These are phyloP conservation scores for Heliornis fulica DNA, from an alignment of 2,113 vertebrate genomes.

Conservation along the genomic window DNA sequence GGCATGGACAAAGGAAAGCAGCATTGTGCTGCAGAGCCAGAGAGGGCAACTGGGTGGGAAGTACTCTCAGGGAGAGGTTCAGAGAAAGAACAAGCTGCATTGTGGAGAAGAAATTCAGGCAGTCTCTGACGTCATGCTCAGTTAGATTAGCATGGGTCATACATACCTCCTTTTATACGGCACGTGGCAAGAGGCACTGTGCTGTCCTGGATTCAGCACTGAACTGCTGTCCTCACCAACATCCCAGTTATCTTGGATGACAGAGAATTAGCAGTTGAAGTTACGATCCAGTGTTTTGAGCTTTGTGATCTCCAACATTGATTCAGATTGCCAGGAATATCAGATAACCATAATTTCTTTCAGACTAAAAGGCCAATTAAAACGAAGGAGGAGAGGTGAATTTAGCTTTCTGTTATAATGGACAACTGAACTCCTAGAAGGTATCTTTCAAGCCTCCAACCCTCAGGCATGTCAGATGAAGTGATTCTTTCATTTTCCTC, in stretches of 20 bases:
- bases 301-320: background rate
- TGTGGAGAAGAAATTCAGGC: background rate
- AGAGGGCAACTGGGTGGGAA: background rate
- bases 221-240: background rate
- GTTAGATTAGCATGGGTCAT: background rate
- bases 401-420: background rate
- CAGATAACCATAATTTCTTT: background rate
- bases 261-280: background rate
- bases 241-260: background rate
- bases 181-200: background rate
- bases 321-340: background rate
- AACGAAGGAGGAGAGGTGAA: background rate
- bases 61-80: background rate
- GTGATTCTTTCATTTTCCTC: background rate
- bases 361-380: background rate
- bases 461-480: background rate
- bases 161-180: background rate
- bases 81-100: background rate
- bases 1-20: background rate
- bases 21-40: background rate
- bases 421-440: background rate
- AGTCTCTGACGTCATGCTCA: background rate
- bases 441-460: background rate
- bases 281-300: background rate
- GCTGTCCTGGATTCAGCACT: background rate